A percentile compares a stretch with the other conserved stretches of the same genome.
These are phyloP conservation scores for Paralvinella palmiformis DNA, from an alignment of 1,140 invertebrate species.

Conservation along the genomic window DNA sequence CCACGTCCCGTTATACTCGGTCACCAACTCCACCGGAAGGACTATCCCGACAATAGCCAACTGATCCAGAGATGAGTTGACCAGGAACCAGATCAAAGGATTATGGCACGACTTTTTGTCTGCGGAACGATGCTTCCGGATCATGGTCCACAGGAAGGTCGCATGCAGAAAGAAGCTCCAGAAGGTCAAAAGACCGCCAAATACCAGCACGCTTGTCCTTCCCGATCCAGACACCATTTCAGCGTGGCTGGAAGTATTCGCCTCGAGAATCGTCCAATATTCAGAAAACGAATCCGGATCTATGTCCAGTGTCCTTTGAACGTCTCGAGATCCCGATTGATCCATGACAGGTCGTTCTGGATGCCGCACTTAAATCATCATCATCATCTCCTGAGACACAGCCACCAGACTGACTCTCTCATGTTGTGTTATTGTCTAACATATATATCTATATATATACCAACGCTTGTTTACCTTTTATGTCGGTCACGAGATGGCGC, in stretches of 20 bases:
- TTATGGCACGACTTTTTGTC: not conserved
- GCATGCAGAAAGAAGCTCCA: not conserved
- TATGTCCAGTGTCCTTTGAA: no score
- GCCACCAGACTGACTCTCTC: no score
- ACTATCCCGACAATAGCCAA: not conserved
- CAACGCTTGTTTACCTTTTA: no score
- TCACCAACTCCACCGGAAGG: constrained; percentile 1
- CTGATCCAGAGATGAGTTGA: not conserved
- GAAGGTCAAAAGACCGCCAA: not conserved
- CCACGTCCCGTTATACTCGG: not conserved
- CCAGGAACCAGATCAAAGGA: not conserved
- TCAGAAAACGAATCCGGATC: no score
- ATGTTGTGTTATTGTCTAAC: no score
- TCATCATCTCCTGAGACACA: no score
- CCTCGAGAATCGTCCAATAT: no score
- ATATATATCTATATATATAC: no score
- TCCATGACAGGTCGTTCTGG: no score
- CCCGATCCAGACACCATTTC: not conserved
- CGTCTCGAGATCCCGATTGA: no score
- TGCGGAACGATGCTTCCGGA: not conserved
- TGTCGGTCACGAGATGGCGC: no score
- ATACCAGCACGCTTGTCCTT: not conserved
- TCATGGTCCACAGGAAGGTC: not conserved
- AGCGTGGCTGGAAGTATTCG: not conserved
- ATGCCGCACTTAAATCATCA: no score